Evolutionary conservation across 2,888 invertebrate species (phyloP), one percentile per base, ranked within the genome.

Genomic region (Drosophila lutescens): DNA sequence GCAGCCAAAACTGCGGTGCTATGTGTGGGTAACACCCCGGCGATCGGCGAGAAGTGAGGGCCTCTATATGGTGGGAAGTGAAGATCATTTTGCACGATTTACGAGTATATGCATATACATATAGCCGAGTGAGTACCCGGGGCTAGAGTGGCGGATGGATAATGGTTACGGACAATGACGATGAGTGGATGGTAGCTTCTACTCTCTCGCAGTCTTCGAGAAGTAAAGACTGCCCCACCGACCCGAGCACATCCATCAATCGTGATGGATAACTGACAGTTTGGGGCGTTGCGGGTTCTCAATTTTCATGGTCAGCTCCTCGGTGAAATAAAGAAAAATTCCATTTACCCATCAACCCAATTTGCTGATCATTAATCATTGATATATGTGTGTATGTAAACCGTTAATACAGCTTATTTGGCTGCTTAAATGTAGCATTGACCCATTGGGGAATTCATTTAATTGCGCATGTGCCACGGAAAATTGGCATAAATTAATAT

Each of bases 401-500:
- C 53, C 20, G 17, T 54, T 55, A 47, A 47, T 65, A 15, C 17
- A 20, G 56, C 56, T 50, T 26, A 55, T 47, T 65, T 47, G 40
- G 65, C 40, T 36, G 38, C n/a, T 44, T 50, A 51, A 62, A 63
- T 59, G 57, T 79, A 79, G 87, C 84, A 85, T 82, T 87, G 86
- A 85, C 87, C 87, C 77, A 82, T 62, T 81, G 86, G 49, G 73
- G 23, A 54, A 46, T 44, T 54, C 38, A 30, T n/a, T 58, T 43
- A 23, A 55, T 58, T 79, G 81, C 83, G 70, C 80, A 86, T 74
- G 76, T 79, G 75, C 78, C 74, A 69, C 71, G 73, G 66, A 76
- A 75, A 80, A 84, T 84, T 76, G 80, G 79, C 84, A 79, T 85
- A 85, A 87, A 86, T 85, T 78, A 86, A 85, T 85, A 75, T 75